These are phyloP conservation scores for Tragelaphus buxtoni DNA, from an alignment of 2,113 vertebrate genomes.

Conservation along the genomic window DNA sequence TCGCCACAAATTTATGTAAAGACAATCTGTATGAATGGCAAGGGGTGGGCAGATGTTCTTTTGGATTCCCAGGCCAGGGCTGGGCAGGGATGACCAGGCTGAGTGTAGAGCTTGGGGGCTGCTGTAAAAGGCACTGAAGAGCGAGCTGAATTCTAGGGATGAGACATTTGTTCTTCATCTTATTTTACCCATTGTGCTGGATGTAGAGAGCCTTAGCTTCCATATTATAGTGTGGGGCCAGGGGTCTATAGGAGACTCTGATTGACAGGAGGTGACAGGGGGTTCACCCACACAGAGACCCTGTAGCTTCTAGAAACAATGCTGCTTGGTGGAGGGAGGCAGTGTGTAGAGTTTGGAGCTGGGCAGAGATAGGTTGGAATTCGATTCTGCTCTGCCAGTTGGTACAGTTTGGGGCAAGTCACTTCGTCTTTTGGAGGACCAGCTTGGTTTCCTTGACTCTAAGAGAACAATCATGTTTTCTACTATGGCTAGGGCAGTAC, in stretches of 20 bases:
- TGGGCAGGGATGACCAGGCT: neutral
- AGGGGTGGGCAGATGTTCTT: neutral
- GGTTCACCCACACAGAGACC: neutral
- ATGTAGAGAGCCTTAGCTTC: neutral
- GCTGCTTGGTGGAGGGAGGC: neutral
- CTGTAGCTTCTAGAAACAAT: neutral
- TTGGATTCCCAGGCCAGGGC: neutral
- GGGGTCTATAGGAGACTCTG: neutral
- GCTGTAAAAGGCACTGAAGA: neutral
- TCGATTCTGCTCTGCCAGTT: neutral
- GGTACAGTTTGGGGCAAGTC: neutral
- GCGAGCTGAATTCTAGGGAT: neutral
- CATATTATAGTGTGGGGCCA: neutral
- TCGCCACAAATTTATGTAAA: slow-evolving; percentile 4
- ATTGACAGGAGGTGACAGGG: neutral
- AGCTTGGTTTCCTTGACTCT: neutral
- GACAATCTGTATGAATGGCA: slow-evolving; percentile 1
- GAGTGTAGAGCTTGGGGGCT: neutral
- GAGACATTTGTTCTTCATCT: neutral
- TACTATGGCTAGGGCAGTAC: neutral
- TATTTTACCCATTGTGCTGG: neutral
- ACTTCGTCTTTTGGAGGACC: neutral
- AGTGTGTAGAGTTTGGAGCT: neutral
- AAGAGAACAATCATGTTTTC: neutral
- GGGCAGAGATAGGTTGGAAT: neutral